Conservation (phyloP, 2,113 vertebrate genomes). For the Columbina picui region DNA sequence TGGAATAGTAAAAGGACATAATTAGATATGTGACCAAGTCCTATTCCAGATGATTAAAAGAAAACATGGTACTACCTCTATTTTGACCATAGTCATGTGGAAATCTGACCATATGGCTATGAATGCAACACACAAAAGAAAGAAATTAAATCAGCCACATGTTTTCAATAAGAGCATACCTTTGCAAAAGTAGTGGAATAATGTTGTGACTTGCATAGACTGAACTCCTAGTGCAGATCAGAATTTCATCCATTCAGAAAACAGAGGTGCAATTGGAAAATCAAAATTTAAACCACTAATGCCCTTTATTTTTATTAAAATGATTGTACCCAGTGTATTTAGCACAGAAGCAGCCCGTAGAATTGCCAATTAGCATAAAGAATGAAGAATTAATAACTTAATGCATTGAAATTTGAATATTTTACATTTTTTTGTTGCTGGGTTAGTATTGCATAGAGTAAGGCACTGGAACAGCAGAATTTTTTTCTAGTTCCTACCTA, state of each 20-base stretch:
- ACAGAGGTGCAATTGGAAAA: conserved; percentile 50
- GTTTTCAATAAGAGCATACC: neutral
- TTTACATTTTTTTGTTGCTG: conserved; percentile 1
- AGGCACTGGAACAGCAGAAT: conserved; percentile 72
- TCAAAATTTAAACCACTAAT: conserved; percentile 54
- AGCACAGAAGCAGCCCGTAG: conserved; percentile 71
- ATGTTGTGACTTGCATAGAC: conserved; percentile 58
- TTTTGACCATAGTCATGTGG: neutral
- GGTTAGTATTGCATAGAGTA: conserved; percentile 77
- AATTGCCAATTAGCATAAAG: conserved; percentile 62
- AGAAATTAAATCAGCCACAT: neutral
- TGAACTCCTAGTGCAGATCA: conserved; percentile 74
- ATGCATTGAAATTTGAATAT: conserved; percentile 35
- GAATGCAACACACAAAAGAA: neutral
- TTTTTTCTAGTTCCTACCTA: conserved; percentile 84
- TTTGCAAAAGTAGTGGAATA: neutral
- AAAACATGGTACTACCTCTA: neutral
- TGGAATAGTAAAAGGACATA: neutral
- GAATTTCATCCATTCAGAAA: conserved; percentile 46
- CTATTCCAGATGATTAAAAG: neutral
- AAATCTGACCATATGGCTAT: neutral
- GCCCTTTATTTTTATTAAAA: conserved; percentile 60
- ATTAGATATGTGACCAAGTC: neutral
- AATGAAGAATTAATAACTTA: conserved; percentile 65
- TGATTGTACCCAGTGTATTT: conserved; percentile 54